A percentile compares a stretch with the other conserved stretches of the same genome.
phyloP scores from a whole-genome alignment of 2,797 vertebrate genomes.

The Smutsia gigantea region DNA sequence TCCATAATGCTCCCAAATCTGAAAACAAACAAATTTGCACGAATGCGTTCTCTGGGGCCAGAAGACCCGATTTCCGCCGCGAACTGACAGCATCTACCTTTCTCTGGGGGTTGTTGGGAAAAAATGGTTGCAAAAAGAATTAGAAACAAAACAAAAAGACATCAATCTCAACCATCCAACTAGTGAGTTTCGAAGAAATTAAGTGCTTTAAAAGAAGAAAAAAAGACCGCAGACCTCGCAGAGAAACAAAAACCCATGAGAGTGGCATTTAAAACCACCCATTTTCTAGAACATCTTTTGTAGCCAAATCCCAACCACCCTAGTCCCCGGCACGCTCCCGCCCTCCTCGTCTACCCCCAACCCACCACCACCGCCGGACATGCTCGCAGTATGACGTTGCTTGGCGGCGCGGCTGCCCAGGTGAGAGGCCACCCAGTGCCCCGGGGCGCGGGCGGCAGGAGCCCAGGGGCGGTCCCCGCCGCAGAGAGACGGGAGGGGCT shows the following conservation, averaged over 20 bases:
- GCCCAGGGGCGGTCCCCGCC: background rate
- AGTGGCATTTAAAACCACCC: background rate
- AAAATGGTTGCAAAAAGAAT: background rate
- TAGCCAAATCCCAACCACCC: background rate
- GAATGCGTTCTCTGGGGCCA: background rate
- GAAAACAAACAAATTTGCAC: background rate
- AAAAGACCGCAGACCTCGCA: background rate
- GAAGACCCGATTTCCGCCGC: background rate
- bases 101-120: background rate
- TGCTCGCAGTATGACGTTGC: background rate
- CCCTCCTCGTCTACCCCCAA: background rate
- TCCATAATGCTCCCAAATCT: background rate
- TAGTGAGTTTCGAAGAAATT: background rate
- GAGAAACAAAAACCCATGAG: background rate
- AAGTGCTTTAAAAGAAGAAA: background rate
- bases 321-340: background rate
- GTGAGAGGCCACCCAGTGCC: constrained; percentile 31
- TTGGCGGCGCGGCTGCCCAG: constrained; percentile 16
- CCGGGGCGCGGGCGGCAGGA: background rate
- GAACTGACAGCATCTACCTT: background rate
- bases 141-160: background rate
- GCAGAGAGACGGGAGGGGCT: background rate
- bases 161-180: background rate
- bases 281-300: constrained; percentile 21
- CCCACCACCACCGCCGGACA: background rate